Evolutionary conservation across 2,888 invertebrate genomes (phyloP).

Genomic region (Lysandra bellargus): DNA sequence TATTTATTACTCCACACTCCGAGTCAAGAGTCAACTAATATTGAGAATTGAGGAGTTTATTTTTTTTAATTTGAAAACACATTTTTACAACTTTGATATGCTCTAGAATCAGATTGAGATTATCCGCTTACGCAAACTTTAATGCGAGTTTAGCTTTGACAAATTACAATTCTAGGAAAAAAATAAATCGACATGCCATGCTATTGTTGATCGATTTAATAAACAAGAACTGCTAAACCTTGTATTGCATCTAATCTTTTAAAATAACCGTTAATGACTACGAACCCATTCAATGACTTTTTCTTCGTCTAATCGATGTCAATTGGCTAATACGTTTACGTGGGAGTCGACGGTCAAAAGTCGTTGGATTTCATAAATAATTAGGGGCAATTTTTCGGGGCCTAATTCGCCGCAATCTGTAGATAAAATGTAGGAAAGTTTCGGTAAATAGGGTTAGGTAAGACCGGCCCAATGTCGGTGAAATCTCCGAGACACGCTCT

Average conservation of each 20-base stretch:
- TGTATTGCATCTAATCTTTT: slow-evolving; percentile 31
- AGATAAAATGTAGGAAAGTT: slow-evolving; percentile 51
- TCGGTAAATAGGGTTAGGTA: slow-evolving; percentile 65
- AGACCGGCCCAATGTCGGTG: slow-evolving; percentile 70
- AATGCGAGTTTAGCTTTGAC: slow-evolving; percentile 14
- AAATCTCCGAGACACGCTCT: slow-evolving; percentile 65
- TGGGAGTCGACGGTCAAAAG: slow-evolving; percentile 39
- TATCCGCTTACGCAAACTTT: neutral
- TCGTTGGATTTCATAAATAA: slow-evolving; percentile 49
- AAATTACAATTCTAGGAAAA: neutral
- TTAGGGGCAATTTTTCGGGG: slow-evolving; percentile 46
- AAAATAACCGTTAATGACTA: slow-evolving; percentile 29
- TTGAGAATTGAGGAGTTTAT: neutral
- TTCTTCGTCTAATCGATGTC: slow-evolving; percentile 43
- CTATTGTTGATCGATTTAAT: slow-evolving; percentile 30
- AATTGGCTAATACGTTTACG: slow-evolving; percentile 39
- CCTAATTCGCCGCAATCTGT: slow-evolving; percentile 53
- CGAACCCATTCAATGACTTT: slow-evolving; percentile 30
- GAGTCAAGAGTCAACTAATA: no score
- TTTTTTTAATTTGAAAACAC: neutral
- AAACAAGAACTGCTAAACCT: slow-evolving; percentile 25
- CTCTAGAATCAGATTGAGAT: neutral
- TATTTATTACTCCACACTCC: neutral
- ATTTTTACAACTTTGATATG: neutral
- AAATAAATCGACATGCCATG: slow-evolving; percentile 31